Conservation (phyloP, 2,797 vertebrate genomes). For the Staurois parvus region DNA sequence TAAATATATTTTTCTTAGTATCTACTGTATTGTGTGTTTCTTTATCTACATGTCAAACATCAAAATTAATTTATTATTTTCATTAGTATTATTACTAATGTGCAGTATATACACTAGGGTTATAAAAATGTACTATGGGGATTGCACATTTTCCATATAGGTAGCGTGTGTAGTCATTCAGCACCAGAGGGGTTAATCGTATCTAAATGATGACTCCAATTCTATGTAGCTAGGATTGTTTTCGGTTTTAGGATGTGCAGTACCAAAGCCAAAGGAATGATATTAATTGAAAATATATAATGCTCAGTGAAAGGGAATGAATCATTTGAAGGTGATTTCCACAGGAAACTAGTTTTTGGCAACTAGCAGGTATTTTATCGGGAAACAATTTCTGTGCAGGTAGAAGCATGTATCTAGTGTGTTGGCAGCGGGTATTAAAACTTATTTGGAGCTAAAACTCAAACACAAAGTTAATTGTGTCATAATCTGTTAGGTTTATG, state of each 20-base stretch:
- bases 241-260: slow-evolving; percentile 15
- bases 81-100: too few relatives aligned
- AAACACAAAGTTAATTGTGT: background rate
- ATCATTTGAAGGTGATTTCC: slow-evolving; percentile 5
- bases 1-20: too few relatives aligned
- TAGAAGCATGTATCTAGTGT: background rate
- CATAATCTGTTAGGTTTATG: too few relatives aligned
- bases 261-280: slow-evolving; percentile 27
- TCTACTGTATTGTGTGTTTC: too few relatives aligned
- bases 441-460: background rate
- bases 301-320: slow-evolving; percentile 13
- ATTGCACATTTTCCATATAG: too few relatives aligned
- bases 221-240: background rate
- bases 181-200: background rate
- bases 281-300: background rate
- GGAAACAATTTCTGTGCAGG: background rate
- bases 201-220: background rate
- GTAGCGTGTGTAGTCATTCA: too few relatives aligned
- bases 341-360: background rate
- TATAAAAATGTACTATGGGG: too few relatives aligned
- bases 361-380: background rate
- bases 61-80: too few relatives aligned
- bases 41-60: too few relatives aligned
- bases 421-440: background rate
- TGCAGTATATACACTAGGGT: too few relatives aligned